phyloP scores from a whole-genome alignment of 2,113 vertebrate species.

The Anguilla rostrata region DNA sequence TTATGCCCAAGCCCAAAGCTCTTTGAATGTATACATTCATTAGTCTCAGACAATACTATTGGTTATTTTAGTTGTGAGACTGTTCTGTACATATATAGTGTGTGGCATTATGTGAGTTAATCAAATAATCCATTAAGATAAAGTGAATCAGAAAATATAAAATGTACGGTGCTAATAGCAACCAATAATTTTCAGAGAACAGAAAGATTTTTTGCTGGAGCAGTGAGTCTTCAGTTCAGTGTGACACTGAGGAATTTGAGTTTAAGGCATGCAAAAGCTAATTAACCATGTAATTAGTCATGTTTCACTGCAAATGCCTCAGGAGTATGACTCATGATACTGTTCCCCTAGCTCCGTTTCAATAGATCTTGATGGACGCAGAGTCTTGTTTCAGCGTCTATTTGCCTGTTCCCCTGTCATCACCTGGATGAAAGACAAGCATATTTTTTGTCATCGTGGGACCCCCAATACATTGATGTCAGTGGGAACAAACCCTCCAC shows the following conservation, averaged over 20 bases:
- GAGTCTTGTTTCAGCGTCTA: background rate
- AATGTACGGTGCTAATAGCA: conserved; percentile 16
- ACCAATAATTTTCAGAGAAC: conserved; percentile 14
- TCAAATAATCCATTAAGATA: conserved; percentile 8
- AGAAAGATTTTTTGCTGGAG: conserved; percentile 26
- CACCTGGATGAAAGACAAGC: background rate
- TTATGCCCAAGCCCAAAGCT: background rate
- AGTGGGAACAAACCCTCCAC: background rate
- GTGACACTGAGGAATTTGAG: conserved; percentile 45
- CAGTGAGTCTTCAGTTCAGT: conserved; percentile 32
- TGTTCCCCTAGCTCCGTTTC: background rate
- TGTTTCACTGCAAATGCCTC: conserved; percentile 1
- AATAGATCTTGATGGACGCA: background rate
- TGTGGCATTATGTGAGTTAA: background rate
- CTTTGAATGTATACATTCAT: background rate
- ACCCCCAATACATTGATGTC: background rate
- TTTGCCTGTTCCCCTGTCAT: background rate
- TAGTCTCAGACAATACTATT: background rate
- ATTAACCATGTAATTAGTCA: conserved; percentile 40
- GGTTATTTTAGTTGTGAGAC: no score
- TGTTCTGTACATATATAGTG: background rate
- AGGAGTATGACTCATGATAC: background rate
- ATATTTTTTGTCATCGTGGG: background rate
- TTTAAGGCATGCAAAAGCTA: conserved; percentile 30
- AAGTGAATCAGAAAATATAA: background rate